Evolutionary conservation across 2,113 vertebrate genomes (phyloP), one percentile per base, ranked within the genome.

Genomic region (Salvator merianae): DNA sequence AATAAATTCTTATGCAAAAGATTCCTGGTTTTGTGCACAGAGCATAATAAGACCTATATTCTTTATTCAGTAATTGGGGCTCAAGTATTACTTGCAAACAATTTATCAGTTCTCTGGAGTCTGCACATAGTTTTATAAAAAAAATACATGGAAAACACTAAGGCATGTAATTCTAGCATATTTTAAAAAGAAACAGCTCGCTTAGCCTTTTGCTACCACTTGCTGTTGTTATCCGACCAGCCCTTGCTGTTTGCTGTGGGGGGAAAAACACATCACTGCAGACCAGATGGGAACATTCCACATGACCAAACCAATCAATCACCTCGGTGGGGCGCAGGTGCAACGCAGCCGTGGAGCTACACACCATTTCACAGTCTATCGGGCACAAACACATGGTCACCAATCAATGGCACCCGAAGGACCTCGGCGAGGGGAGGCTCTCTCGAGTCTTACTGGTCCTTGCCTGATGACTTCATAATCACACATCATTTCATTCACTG

Each of bases 301-400:
- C 99, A 99, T 99, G 98, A 99, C 98, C 98, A 99, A 98, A 99
- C 98, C 98, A 98, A 99, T 99, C 98, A 98, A 99, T 99, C 99
- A 99, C 98, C 97, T 97, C 96, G 91, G 97, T 97, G 97, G 97
- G 98, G 97, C 98, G 97, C 98, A 99, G 98, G 98, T 99, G 98
- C 98, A 97, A 96, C 97, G 98, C 98, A 99, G 98, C 97, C 98
- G 97, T 97, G 97, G 96, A 97, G 98, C 98, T 97, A 98, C 97
- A 98, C 98, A 98, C 99, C 98, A 99, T 99, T 99, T 99, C 98
- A 99, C 98, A 99, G 98, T 99, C 99, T 99, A 99, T 99, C 98
- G 98, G 98, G 97, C 98, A 98, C 98, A 99, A 98, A 99, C 99
- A 99, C 99, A 99, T 98, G 98, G 97, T 98, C 97, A 98, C 98